Base-by-base conservation (phyloP, 2,113 vertebrate species). In the Dunckerocampus dactyliophorus region DNA sequence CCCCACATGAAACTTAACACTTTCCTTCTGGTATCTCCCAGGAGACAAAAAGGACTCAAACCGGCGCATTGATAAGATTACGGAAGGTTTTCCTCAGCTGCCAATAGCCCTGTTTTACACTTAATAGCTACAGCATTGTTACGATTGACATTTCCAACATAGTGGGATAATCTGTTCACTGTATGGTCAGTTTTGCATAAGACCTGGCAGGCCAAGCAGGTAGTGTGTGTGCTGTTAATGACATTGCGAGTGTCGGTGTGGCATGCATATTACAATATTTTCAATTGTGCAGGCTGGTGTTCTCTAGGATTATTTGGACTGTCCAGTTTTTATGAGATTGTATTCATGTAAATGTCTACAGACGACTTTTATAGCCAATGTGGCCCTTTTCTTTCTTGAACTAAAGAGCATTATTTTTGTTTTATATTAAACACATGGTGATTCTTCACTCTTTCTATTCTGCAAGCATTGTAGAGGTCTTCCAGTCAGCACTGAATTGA, bases 111-210 rank as follows among this genome's bases (percentile, higher is more conserved):
- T 14, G 9, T 37, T 13, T 13, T 46, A 31, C 54, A 14, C 51
- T 21, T 0, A 21, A 16, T 0, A 14, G 37, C 55, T 62, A 12
- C 4, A 20, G 56, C 34, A 66, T 5, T n/a, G 65, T 67, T 72
- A 65, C 70, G 67, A 76, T 75, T 70, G 63, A 54, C 59, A 74
- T 75, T 71, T 59, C 22, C 45, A 59, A 62, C 60, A 63, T 0
- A n/a, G 39, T 37, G n/a, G 10, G 3, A 52, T 54, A 48, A 55
- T 59, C 51, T 59, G 3, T 0, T 47, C 34, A 9, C 31, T 12
- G 37, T 59, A 34, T 39, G 28, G 3, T 12, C 39, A 42, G 39
- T 13, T 39, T 39, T 11, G 8, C 37, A 39, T 8, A 39, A 39
- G 10, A 39, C 37, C 39, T 42, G 39, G 12, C 39, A 42, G 39